Percentiles rank a stretch among this genome's conserved stretches.
Conservation (phyloP, 1,140 invertebrate genomes). For the Paramacrobiotus metropolitanus region DNA sequence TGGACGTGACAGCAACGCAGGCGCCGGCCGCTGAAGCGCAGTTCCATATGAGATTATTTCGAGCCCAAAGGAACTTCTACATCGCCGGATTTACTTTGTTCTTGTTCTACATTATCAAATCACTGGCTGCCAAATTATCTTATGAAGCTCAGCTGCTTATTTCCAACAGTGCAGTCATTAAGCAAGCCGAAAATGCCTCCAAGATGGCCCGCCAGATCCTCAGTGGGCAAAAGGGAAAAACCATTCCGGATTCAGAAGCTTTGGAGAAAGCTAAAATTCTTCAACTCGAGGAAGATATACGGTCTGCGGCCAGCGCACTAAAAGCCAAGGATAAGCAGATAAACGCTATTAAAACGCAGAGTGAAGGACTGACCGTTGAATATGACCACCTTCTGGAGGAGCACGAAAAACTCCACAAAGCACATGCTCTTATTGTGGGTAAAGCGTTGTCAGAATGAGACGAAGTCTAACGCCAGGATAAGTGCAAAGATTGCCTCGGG, state of each 20-base stretch:
- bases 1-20: conserved; percentile 26
- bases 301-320: conserved; percentile 15
- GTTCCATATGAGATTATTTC: conserved; percentile 68
- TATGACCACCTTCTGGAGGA: conserved; percentile 69
- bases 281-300: conserved; percentile 7
- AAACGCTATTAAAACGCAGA: conserved; percentile 59
- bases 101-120: neutral
- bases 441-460: no score
- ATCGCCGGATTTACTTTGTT: conserved; percentile 75
- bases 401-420: conserved; percentile 49
- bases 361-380: conserved; percentile 52
- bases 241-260: conserved; percentile 23
- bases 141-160: conserved; percentile 32
- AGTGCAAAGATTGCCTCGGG: no score
- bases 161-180: conserved; percentile 59
- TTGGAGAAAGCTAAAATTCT: conserved; percentile 7
- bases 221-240: conserved; percentile 27
- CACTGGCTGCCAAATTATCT: neutral
- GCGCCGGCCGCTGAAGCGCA: conserved; percentile 70
- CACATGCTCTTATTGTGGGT: no score
- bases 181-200: conserved; percentile 72
- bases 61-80: conserved; percentile 95
- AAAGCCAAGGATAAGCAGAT: conserved; percentile 33
- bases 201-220: conserved; percentile 42
- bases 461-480: no score